phyloP scores from a whole-genome alignment of 2,888 invertebrate genomes.

The Salticus scenicus region DNA sequence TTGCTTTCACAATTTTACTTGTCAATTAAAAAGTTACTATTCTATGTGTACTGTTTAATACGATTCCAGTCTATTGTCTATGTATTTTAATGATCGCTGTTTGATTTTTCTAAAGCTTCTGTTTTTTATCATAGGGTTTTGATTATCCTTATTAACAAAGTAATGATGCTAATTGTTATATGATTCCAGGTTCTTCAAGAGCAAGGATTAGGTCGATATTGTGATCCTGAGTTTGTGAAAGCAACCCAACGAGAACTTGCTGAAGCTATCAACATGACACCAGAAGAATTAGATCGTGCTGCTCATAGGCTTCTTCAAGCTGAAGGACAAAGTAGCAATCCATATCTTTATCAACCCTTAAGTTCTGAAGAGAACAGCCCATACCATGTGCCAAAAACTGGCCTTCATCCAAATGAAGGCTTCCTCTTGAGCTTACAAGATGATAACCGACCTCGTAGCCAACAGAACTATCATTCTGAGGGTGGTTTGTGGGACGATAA shows the following conservation, averaged over 20 bases:
- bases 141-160: too few relatives aligned
- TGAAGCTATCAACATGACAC: conserved; percentile 96
- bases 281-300: conserved; percentile 96
- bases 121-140: too few relatives aligned
- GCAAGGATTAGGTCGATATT: conserved; percentile 94
- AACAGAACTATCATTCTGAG: conserved; percentile 41
- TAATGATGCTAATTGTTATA: too few relatives aligned
- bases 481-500: conserved; percentile 21
- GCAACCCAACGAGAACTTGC: conserved; percentile 96
- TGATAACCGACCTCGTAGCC: conserved; percentile 44
- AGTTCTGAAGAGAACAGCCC: conserved; percentile 21
- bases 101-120: too few relatives aligned
- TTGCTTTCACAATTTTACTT: too few relatives aligned
- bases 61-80: too few relatives aligned
- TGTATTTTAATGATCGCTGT: too few relatives aligned
- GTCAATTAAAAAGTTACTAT: too few relatives aligned
- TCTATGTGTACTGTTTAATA: too few relatives aligned
- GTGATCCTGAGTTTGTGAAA: conserved; percentile 93
- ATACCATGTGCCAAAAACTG: conserved; percentile 25
- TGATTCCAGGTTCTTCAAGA: conserved; percentile 88
- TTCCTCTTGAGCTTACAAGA: conserved; percentile 46
- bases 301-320: conserved; percentile 89
- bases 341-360: conserved; percentile 40
- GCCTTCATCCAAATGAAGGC: conserved; percentile 21
- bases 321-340: conserved; percentile 67